These are phyloP conservation scores for Peromyscus aztecus DNA, from an alignment of 2,797 vertebrate genomes.

Conservation along the genomic window DNA sequence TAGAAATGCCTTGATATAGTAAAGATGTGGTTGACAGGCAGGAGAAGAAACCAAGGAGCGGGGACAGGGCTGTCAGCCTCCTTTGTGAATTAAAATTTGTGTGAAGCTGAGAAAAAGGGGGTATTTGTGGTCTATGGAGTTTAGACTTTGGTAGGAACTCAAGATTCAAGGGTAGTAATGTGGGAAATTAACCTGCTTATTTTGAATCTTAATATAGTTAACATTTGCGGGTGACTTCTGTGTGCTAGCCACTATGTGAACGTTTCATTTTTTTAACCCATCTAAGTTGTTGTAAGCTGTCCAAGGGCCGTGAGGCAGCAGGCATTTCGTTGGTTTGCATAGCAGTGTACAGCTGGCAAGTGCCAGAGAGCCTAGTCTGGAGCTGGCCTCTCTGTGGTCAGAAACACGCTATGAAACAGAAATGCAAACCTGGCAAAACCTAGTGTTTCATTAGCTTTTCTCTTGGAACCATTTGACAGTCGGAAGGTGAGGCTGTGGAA, in stretches of 20 bases:
- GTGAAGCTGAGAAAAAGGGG: background rate
- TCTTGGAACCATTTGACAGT: background rate
- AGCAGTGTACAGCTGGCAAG: background rate
- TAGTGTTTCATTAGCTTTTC: background rate
- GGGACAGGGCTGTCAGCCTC: background rate
- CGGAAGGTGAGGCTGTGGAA: background rate
- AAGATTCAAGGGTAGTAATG: background rate
- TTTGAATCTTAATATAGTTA: slow-evolving; percentile 9
- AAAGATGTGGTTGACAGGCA: background rate
- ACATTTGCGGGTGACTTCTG: background rate
- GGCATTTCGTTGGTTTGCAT: background rate
- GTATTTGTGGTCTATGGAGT: background rate
- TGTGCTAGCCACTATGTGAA: background rate
- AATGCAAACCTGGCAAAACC: background rate
- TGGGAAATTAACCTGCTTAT: background rate
- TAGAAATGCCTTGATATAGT: slow-evolving; percentile 1
- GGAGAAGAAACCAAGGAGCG: background rate
- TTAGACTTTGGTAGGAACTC: slow-evolving; percentile 19
- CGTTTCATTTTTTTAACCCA: background rate
- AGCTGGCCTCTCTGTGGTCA: background rate
- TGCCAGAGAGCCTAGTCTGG: background rate
- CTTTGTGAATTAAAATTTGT: background rate
- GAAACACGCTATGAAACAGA: background rate
- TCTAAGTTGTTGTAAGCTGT: background rate
- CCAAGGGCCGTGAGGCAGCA: background rate